phyloP scores from a whole-genome alignment of 2,888 invertebrate species.

The Rugalucina vietnamica region DNA sequence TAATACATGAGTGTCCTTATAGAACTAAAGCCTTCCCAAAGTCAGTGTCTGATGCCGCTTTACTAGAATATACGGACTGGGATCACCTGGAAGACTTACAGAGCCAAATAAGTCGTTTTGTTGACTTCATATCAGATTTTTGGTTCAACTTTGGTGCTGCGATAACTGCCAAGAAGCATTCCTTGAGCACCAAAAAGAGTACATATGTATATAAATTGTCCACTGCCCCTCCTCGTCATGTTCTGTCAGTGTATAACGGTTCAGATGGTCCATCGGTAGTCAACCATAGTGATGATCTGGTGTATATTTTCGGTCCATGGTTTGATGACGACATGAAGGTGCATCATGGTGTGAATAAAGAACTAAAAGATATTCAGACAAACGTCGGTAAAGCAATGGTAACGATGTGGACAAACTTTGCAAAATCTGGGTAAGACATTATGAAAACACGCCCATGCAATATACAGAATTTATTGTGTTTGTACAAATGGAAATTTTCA shows the following conservation, averaged over 20 bases:
- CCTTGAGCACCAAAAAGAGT: background rate
- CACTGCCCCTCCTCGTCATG: background rate
- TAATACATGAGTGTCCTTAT: background rate
- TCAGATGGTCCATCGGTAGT: background rate
- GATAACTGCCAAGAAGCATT: background rate
- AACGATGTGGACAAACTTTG: no score
- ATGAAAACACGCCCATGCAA: no score
- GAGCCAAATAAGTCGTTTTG: background rate
- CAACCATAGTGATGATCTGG: background rate
- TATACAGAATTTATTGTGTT: no score
- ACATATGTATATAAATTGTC: background rate
- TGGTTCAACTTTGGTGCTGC: background rate
- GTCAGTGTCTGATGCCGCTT: background rate
- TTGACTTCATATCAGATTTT: background rate
- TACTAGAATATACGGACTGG: background rate
- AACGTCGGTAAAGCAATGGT: background rate
- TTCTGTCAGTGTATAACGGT: background rate
- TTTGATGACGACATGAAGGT: background rate
- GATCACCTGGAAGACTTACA: background rate
- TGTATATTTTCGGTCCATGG: background rate
- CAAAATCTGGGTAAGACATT: no score
- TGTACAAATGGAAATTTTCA: no score
- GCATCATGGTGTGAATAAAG: background rate
- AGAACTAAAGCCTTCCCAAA: background rate
- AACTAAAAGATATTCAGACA: background rate